A percentile compares a stretch with the other conserved stretches of the same genome.
Evolutionary conservation across 2,797 vertebrate species (phyloP).

Genomic region (Emydoidea blandingii): DNA sequence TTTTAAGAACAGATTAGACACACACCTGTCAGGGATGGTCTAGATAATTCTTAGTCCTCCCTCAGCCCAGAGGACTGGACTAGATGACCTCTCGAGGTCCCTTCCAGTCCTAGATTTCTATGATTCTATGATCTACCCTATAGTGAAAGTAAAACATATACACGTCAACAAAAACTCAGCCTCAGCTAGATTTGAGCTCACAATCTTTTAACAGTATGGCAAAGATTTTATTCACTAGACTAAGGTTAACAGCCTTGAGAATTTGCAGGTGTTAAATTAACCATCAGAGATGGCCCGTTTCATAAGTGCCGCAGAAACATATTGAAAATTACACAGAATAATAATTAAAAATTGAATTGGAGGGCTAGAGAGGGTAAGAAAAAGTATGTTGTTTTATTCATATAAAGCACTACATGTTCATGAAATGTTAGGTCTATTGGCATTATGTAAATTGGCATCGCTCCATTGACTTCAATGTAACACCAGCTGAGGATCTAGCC

Average conservation of each 20-base stretch:
- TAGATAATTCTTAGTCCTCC: too few relatives aligned
- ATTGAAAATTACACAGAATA: slow-evolving; percentile 60
- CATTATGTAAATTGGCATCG: neutral
- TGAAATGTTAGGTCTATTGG: neutral
- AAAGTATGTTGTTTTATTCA: neutral
- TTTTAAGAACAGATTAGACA: too few relatives aligned
- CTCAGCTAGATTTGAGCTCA: slow-evolving; percentile 54
- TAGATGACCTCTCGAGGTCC: too few relatives aligned
- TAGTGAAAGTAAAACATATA: slow-evolving; percentile 1
- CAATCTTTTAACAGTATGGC: slow-evolving; percentile 67
- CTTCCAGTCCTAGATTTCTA: too few relatives aligned
- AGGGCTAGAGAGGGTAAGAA: slow-evolving; percentile 30
- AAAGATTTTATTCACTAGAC: slow-evolving; percentile 67
- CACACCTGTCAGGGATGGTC: too few relatives aligned
- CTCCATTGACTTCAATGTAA: neutral
- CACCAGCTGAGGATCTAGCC: neutral
- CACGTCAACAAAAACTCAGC: slow-evolving; percentile 41
- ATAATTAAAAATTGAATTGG: slow-evolving; percentile 69
- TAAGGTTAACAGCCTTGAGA: slow-evolving; percentile 71
- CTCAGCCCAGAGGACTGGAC: too few relatives aligned
- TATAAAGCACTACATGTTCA: neutral
- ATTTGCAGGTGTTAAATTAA: slow-evolving; percentile 76
- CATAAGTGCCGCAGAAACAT: slow-evolving; percentile 60
- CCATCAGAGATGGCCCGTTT: slow-evolving; percentile 46
- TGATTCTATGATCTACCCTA: neutral